Base-by-base conservation (phyloP, 2,113 vertebrate species). In the Trinectes maculatus region DNA sequence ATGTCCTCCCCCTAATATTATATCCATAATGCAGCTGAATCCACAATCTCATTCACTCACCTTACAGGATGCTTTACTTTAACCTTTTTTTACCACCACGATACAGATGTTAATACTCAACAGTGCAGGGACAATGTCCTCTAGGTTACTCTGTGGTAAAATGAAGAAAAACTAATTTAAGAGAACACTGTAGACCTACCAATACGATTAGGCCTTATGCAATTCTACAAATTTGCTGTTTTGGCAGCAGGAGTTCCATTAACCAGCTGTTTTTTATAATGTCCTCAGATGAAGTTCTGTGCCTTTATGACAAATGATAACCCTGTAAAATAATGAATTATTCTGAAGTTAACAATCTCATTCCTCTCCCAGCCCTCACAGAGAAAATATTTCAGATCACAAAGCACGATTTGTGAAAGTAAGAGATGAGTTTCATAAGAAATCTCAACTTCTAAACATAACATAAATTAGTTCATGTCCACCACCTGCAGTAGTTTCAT, bases 181-280 rank as follows among this genome's bases (percentile, higher is more conserved):
- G 54, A 65, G 40, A 69, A 42, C 11, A 49, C 34, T n/a, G 31
- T 22, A 54, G 40, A 19, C 51, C 53, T 46, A 33, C 15, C 28
- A 40, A 13, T 19, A 33, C 54, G 64, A 82, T 57, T 36, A 57
- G 40, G 51, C 44, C 29, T 70, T 40, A 55, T 37, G 59, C 57
- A 40, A 70, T 69, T 26, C 28, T 19, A 33, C 37, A 82, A 51
- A 74, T 46, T 47, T 36, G 34, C 54, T 19, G 31, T 60, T 18
- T 76, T 85, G 77, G 73, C 70, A 63, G 18, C 19, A 39, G 55
- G 40, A 62, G 44, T 74, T 19, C 42, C 22, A 63, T 8, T 53
- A 70, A 80, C 72, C 72, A 82, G 66, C 69, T 72, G 75, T 56
- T 79, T 70, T 59, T 36, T 79, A 39, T 36, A 56, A 58, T 66